Percentiles rank a stretch among this genome's conserved stretches.
phyloP scores from a whole-genome alignment of 2,888 invertebrate genomes.

The Busseola fusca region DNA sequence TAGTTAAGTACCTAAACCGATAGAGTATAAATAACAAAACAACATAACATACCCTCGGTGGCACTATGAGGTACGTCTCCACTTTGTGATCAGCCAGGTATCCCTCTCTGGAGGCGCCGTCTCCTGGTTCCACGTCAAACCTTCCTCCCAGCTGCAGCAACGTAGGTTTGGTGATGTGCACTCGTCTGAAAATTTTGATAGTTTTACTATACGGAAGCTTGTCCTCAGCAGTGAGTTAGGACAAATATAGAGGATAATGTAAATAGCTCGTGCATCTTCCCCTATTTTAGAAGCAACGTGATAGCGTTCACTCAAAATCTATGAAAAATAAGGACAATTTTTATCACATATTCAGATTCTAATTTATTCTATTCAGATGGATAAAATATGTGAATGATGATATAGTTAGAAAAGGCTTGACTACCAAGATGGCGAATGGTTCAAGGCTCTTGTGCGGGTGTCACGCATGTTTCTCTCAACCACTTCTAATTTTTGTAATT shows the following conservation, averaged over 20 bases:
- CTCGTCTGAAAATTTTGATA: slow-evolving; percentile 89
- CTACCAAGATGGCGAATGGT: too few species aligned
- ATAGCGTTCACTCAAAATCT: neutral
- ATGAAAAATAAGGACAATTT: neutral
- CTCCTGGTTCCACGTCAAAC: slow-evolving; percentile 96
- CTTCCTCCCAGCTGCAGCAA: slow-evolving; percentile 93
- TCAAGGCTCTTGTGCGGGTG: too few species aligned
- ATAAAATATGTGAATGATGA: too few species aligned
- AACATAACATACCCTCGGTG: slow-evolving; percentile 92
- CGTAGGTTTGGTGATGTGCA: slow-evolving; percentile 96
- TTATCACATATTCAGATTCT: too few species aligned
- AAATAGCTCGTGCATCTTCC: neutral
- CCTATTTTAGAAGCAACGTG: neutral
- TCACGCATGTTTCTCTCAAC: too few species aligned
- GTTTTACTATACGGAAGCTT: neutral
- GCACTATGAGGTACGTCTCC: slow-evolving; percentile 95
- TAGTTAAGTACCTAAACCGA: too few species aligned
- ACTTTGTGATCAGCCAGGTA: slow-evolving; percentile 96
- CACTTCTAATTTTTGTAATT: too few species aligned
- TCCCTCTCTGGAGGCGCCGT: slow-evolving; percentile 94
- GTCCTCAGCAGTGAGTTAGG: neutral
- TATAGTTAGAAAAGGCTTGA: too few species aligned
- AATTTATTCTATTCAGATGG: too few species aligned
- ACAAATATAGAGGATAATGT: neutral
- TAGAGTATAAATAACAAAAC: neutral